Conservation (phyloP, 2,113 vertebrate genomes). For the Marcusenius ussheri region DNA sequence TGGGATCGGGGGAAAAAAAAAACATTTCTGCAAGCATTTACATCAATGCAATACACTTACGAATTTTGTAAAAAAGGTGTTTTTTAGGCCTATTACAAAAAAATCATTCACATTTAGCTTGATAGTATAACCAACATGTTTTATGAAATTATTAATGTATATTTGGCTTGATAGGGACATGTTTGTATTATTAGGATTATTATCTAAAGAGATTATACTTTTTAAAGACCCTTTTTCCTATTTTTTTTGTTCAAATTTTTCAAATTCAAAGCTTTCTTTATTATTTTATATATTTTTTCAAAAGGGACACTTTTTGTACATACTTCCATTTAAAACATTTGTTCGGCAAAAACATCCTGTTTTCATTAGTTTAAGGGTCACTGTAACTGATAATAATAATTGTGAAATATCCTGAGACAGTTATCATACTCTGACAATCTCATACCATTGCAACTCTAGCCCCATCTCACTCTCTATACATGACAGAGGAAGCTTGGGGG, state of each 20-base stretch:
- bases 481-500: not conserved
- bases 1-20: not conserved
- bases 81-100: not conserved
- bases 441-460: not conserved
- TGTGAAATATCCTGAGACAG: not conserved
- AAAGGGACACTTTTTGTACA: not conserved
- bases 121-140: not conserved
- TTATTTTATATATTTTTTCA: not conserved
- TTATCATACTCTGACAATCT: not conserved
- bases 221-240: not conserved
- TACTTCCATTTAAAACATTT: not conserved
- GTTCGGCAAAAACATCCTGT: not conserved
- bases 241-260: not conserved
- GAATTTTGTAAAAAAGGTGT: not conserved
- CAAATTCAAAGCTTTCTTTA: too few relatives aligned
- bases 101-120: not conserved
- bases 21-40: not conserved
- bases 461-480: not conserved
- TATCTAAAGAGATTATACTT: not conserved
- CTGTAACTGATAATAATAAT: not conserved
- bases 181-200: not conserved
- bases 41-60: not conserved
- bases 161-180: not conserved
- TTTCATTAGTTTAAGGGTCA: not conserved
- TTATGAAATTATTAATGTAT: not conserved